These are phyloP conservation scores for Atherinomorus stipes DNA, from an alignment of 2,113 vertebrate genomes.

Conservation along the genomic window DNA sequence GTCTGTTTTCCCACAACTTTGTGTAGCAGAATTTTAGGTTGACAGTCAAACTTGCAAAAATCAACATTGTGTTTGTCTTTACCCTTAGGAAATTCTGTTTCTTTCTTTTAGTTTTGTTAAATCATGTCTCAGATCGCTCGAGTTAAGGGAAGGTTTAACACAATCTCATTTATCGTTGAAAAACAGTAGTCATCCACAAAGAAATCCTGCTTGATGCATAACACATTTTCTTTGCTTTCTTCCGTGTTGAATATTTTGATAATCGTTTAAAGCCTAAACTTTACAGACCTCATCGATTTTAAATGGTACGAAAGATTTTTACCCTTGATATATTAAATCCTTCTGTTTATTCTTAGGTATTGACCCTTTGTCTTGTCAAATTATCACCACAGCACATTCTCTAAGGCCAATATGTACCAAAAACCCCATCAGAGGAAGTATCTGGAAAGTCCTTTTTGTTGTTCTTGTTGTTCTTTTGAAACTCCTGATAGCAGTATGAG, in stretches of 20 bases:
- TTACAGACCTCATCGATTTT: background rate
- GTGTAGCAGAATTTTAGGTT: conserved; percentile 28
- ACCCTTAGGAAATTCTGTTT: background rate
- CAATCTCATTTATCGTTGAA: background rate
- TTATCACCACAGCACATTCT: conserved; percentile 41
- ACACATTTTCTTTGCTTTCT: background rate
- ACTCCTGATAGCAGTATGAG: conserved; percentile 8
- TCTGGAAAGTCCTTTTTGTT: conserved; percentile 16
- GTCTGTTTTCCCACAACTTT: conserved; percentile 22
- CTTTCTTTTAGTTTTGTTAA: background rate
- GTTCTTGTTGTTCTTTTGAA: conserved; percentile 20
- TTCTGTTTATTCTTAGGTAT: conserved; percentile 61
- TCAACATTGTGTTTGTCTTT: background rate
- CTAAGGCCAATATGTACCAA: conserved; percentile 48
- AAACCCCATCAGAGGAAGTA: conserved; percentile 59
- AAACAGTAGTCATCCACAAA: too few species aligned
- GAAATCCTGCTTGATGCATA: too few species aligned
- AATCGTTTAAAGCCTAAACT: background rate
- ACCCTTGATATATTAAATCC: background rate
- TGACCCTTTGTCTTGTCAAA: conserved; percentile 56
- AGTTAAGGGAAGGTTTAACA: background rate
- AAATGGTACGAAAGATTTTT: background rate
- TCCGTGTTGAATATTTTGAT: background rate
- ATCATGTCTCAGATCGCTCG: background rate
- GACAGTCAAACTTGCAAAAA: background rate